These are phyloP conservation scores for Temnothorax curvispinosus DNA, from an alignment of 1,140 invertebrate species.

Conservation along the genomic window DNA sequence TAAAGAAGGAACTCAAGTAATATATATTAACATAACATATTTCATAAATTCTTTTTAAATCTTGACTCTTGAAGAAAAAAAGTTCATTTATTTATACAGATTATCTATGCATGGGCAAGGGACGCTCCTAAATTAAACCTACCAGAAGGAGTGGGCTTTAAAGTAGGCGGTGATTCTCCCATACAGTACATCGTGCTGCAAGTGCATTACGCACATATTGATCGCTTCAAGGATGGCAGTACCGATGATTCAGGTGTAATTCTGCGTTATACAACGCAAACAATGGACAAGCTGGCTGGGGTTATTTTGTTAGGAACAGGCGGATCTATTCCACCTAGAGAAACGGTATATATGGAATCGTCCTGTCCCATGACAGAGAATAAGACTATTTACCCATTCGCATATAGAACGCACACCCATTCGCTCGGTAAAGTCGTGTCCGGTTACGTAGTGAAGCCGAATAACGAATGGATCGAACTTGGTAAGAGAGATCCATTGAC, in stretches of 20 bases:
- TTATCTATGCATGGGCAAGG: constrained; percentile 98
- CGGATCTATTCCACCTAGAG: constrained; percentile 90
- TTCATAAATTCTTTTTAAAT: not conserved
- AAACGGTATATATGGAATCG: constrained; percentile 94
- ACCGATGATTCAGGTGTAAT: constrained; percentile 94
- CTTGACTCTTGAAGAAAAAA: not conserved
- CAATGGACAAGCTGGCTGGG: constrained; percentile 92
- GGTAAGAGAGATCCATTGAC: constrained; percentile 96
- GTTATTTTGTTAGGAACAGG: constrained; percentile 94
- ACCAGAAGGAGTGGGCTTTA: constrained; percentile 94
- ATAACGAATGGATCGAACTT: constrained; percentile 92
- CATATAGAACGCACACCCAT: constrained; percentile 98
- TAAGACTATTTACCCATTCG: constrained; percentile 96
- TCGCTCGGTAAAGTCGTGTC: constrained; percentile 94
- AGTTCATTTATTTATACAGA: constrained; percentile 85
- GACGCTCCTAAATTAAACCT: constrained; percentile 95
- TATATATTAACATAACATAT: constrained; percentile 30
- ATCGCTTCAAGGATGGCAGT: constrained; percentile 90
- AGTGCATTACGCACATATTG: constrained; percentile 95
- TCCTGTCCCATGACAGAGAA: constrained; percentile 93
- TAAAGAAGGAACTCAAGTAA: constrained; percentile 89
- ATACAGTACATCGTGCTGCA: constrained; percentile 95
- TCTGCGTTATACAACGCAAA: constrained; percentile 91
- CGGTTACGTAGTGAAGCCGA: constrained; percentile 92
- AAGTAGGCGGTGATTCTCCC: constrained; percentile 90